Base-by-base conservation (phyloP, 2,113 vertebrate species). In the Dipodomys merriami region DNA sequence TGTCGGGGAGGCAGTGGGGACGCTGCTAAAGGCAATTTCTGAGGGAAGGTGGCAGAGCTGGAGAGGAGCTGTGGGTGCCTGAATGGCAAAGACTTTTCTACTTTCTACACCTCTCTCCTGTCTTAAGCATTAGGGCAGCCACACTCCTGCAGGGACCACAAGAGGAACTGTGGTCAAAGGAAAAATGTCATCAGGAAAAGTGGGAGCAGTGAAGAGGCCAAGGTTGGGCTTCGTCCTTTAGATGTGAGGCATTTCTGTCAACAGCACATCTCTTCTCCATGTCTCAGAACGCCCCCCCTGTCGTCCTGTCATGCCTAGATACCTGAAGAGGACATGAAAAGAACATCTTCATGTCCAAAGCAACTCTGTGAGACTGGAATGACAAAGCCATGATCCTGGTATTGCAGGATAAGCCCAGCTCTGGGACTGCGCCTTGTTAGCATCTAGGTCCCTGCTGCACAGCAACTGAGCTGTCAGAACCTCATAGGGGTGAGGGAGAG, bases 51-150 rank as follows among this genome's bases (percentile, higher is more conserved):
- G 6, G 19, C 49, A 62, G 18, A 22, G 44, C 53, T 25, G 44
- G 25, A 46, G 29, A 25, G 6, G 1, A 57, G 69, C 12, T 3
- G 8, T 0, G 16, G 22, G n/a, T 4, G 7, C 4, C 0, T 16
- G 2, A 12, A 27, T 0, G 49, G 86, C 22, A 82, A 88, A n/a
- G 11, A 1, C 33, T 23, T n/a, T 25, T n/a, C 1, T 10, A 27
- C 80, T 18, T 60, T 29, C 30, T 33, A 1, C 7, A 2, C 39
- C 12, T 11, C 64, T 11, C 33, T 33, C 44, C 29, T 9, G 2
- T 12, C 23, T 46, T 53, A 2, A 85, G 60, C 25, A 0, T 11
- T 2, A 44, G 0, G 0, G 49, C 6, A 0, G 18, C 62, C 46
- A n/a, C 35, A 25, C 74, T 19, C 80, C 62, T 7, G 8, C 13